Evolutionary conservation across 2,888 invertebrate species (phyloP).

Genomic region (Eupeodes latifasciatus): DNA sequence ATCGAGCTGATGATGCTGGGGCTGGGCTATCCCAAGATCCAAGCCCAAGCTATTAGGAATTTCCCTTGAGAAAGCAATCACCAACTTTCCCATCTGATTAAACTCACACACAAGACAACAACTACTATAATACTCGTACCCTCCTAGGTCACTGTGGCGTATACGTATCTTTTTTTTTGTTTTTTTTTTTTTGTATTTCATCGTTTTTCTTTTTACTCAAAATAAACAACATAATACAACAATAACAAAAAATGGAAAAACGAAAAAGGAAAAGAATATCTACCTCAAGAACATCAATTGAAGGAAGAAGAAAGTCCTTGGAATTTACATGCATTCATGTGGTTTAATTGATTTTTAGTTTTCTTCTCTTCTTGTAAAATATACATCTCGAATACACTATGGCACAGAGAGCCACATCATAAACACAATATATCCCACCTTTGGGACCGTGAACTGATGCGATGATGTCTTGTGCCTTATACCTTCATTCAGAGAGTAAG

Average conservation of each 20-base stretch:
- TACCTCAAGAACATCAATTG: slow-evolving; percentile 59
- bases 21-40: no score
- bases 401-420: background rate
- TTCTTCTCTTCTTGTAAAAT: slow-evolving; percentile 27
- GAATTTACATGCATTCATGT: slow-evolving; percentile 67
- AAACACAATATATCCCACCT: background rate
- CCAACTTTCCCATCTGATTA: slow-evolving; percentile 39
- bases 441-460: slow-evolving; percentile 28
- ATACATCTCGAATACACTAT: background rate
- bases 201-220: background rate
- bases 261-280: background rate
- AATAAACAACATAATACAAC: slow-evolving; percentile 1
- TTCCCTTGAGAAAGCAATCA: slow-evolving; percentile 50
- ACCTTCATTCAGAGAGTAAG: background rate
- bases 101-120: slow-evolving; percentile 6
- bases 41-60: slow-evolving; percentile 20
- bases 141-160: slow-evolving; percentile 37
- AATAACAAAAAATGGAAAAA: background rate
- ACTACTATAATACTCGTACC: background rate
- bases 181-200: slow-evolving; percentile 48
- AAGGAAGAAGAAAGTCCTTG: slow-evolving; percentile 67
- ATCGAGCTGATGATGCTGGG: no score
- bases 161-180: slow-evolving; percentile 57
- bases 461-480: background rate
- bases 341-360: slow-evolving; percentile 71